Evolutionary conservation across 2,888 invertebrate species (phyloP), one percentile per base, ranked within the genome.

Genomic region (Cloeon dipterum): DNA sequence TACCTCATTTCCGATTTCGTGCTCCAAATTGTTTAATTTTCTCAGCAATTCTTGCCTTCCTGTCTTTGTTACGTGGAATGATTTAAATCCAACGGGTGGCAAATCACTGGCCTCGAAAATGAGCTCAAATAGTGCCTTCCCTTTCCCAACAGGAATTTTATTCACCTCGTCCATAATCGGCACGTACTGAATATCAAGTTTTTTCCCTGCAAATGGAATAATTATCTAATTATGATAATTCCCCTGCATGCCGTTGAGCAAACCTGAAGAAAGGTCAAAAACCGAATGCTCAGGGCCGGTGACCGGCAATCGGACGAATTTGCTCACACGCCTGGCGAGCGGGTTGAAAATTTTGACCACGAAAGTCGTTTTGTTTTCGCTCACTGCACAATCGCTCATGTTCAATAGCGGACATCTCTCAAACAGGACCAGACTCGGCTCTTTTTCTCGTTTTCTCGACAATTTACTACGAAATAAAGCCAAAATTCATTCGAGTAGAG

Each of bases 311-410:
- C 73, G 59, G 0, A 77, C 60, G 14, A 67, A 67, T 7, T 68
- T 62, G 2, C 55, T 56, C 0, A 69, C 58, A 0, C 56, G 46
- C 55, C 70, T 70, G 3, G 73, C 75, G 19, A 85, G 48, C 0
- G 88, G 83, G 56, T 91, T 91, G 52, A 86, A 88, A 1, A 83
- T 50, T 0, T 77, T 75, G 1, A 86, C 68, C 3, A 75, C 61
- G 49, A 86, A 76, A 39, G 62, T 57, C 1, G 61, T 48, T 17
- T 55, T 62, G 2, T 53, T 50, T 50, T 83, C 82, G 0, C 76
- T 70, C 1, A 68, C 50, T 0, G 53, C 50, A 47, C 89, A 91
- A 20, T 70, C 62, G 38, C 83, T 85, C 10, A 83, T 70, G 49
- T 91, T 91, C 7, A 76, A 51, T 4, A 68, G 54, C 32, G 65